Evolutionary conservation across 2,888 invertebrate genomes (phyloP), one percentile per base, ranked within the genome.

Genomic region (Ceratothoa steindachneri): DNA sequence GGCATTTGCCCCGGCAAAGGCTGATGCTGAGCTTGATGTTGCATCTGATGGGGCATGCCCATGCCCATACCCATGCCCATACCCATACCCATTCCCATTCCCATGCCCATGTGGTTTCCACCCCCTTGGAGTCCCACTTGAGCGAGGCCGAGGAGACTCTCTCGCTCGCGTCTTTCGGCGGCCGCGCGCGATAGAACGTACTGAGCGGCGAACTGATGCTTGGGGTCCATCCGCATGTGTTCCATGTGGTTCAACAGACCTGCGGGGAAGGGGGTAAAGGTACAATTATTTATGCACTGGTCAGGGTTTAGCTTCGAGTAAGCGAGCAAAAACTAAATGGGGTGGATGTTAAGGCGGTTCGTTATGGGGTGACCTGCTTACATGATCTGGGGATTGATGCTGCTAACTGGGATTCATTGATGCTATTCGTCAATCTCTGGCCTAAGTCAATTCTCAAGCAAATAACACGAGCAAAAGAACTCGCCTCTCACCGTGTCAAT

Each of bases 161-260:
- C 94, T 66, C 94, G 86, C 83, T 95, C 94, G 80, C 95, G 88
- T 81, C 94, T 88, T 83, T 95, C 95, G 19, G 95, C 95, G 5
- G 95, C 95, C 7, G 95, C 95, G 81, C 94, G 87, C 73, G 93
- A 93, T 41, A 95, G 87, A 60, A 95, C 94, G 85, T 95, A 95
- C 84, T 95, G 95, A 30, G 95, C 95, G 53, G 95, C 95, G 83
- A 95, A 95, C 85, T 95, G 95, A 87, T 95, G 95, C 85, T 95
- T 95, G 0, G 95, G 94, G 84, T 95, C 95, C 94, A 95, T 95
- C 83, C 95, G 89, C 95, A 95, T 95, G 84, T 95, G 94, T 83
- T 95, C 95, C 95, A 95, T 95, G 84, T 95, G 95, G 75, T 93
- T 92, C 74, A 95, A 88, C 30, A 95, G 88, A 83, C 95, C 95